Evolutionary conservation across 2,113 vertebrate genomes (phyloP).

Genomic region (Clupea harengus): DNA sequence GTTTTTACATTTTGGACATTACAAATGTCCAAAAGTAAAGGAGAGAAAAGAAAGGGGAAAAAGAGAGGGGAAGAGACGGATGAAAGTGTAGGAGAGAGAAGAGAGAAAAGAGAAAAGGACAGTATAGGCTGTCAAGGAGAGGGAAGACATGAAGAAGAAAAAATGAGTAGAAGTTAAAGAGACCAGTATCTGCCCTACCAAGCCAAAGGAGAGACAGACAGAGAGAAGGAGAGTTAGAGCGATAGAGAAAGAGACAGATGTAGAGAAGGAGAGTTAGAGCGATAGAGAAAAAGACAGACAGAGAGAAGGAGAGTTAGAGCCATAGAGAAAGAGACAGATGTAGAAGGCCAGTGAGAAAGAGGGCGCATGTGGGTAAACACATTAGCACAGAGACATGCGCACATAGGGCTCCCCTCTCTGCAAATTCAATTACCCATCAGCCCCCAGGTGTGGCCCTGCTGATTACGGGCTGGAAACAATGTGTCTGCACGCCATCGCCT

Average conservation of each 20-base stretch:
- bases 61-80: background rate
- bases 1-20: too few relatives aligned
- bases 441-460: conserved; percentile 1
- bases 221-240: too few relatives aligned
- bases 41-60: too few relatives aligned
- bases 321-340: too few relatives aligned
- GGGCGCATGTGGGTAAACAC: background rate
- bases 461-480: background rate
- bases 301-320: too few relatives aligned
- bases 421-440: conserved; percentile 1
- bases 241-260: too few relatives aligned
- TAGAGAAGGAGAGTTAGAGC: too few relatives aligned
- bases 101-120: background rate
- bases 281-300: too few relatives aligned
- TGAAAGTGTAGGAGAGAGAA: background rate
- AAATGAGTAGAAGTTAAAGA: background rate
- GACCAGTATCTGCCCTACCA: background rate
- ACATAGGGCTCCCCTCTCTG: background rate
- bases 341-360: background rate
- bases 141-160: background rate
- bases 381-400: background rate
- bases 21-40: too few relatives aligned
- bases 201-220: too few relatives aligned
- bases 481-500: background rate
- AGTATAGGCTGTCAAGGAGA: background rate